These are phyloP conservation scores for Drosophila pseudoobscura DNA, from an alignment of 1,140 invertebrate genomes.

Conservation along the genomic window DNA sequence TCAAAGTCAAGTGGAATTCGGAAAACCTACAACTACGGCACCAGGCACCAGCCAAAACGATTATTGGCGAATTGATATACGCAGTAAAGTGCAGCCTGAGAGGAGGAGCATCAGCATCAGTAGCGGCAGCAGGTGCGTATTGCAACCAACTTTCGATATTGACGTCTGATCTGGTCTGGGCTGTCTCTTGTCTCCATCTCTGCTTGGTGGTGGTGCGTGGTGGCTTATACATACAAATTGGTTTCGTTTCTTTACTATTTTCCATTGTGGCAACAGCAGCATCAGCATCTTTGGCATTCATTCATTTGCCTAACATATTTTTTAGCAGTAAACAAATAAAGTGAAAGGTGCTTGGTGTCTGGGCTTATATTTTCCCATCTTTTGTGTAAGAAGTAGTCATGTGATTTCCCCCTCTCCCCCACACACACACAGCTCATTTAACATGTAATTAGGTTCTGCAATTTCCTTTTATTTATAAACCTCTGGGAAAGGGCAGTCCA, in stretches of 20 bases:
- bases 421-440: too few relatives aligned
- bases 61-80: conserved; percentile 46
- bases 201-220: conserved; percentile 33
- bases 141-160: conserved; percentile 36
- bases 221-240: conserved; percentile 22
- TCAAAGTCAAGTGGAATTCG: conserved; percentile 52
- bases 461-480: background rate
- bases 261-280: conserved; percentile 32
- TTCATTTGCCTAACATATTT: conserved; percentile 55
- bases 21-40: conserved; percentile 31
- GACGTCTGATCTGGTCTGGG: conserved; percentile 12
- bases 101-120: conserved; percentile 10
- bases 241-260: background rate
- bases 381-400: conserved; percentile 17
- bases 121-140: conserved; percentile 39
- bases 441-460: background rate
- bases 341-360: conserved; percentile 62
- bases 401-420: too few relatives aligned
- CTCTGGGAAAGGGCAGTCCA: background rate
- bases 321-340: conserved; percentile 51
- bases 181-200: background rate
- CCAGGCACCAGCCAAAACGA: conserved; percentile 19
- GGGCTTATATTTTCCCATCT: conserved; percentile 57
- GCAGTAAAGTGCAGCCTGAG: conserved; percentile 4
- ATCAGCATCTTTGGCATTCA: conserved; percentile 43